Conservation (phyloP, 2,113 vertebrate genomes). For the Callospermophilus lateralis region DNA sequence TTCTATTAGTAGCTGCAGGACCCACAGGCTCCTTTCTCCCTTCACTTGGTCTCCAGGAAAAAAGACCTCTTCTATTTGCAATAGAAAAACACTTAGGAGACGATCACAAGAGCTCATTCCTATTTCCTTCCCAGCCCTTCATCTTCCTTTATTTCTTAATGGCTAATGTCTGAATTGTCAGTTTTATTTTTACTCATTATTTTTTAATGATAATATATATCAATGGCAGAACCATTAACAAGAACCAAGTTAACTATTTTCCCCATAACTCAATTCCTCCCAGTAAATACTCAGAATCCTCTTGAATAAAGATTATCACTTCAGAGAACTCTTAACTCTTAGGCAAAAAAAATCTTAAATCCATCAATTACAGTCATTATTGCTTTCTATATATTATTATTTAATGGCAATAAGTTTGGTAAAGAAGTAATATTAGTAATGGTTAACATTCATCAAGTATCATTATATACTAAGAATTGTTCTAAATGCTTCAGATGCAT, state of each 20-base stretch:
- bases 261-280: neutral
- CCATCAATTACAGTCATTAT: neutral
- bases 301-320: constrained; percentile 29
- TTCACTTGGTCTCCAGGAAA: neutral
- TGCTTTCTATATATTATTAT: neutral
- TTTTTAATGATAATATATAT: constrained; percentile 3
- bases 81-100: neutral
- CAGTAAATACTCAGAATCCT: neutral
- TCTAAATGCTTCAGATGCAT: neutral
- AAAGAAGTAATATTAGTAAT: neutral
- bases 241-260: constrained; percentile 32
- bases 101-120: neutral
- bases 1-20: neutral
- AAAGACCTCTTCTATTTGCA: constrained; percentile 21
- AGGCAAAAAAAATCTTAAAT: neutral
- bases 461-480: neutral
- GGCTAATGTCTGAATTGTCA: neutral
- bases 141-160: neutral
- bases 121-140: neutral
- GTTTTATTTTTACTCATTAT: neutral
- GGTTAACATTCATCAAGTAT: constrained; percentile 2
- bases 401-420: neutral
- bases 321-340: neutral
- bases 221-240: neutral
- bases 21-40: neutral